phyloP scores from a whole-genome alignment of 2,888 invertebrate genomes.

The Diloba caeruleocephala region DNA sequence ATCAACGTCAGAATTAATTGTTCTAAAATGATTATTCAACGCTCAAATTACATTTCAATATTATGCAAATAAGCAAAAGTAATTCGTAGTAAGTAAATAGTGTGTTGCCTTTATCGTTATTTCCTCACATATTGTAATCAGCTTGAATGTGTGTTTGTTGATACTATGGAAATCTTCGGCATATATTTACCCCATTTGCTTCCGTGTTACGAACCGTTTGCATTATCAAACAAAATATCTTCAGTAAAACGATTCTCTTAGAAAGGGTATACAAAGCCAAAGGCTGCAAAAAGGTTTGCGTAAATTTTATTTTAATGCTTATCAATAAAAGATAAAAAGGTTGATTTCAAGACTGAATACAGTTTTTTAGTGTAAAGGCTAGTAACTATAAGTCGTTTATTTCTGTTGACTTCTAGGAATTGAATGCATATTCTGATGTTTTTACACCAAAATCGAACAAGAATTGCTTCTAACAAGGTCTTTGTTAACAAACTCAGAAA shows the following conservation, averaged over 20 bases:
- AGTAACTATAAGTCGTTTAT: no score
- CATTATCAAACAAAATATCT: slow-evolving; percentile 3
- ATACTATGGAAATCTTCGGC: slow-evolving; percentile 13
- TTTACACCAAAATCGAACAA: slow-evolving; percentile 8
- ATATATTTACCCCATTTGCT: slow-evolving; percentile 3
- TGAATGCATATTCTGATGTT: slow-evolving; percentile 18
- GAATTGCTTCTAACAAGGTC: slow-evolving; percentile 11
- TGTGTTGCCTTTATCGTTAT: slow-evolving; percentile 15
- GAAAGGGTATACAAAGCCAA: not conserved
- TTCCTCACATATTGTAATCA: slow-evolving; percentile 13
- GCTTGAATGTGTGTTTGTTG: slow-evolving; percentile 25
- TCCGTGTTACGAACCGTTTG: not conserved
- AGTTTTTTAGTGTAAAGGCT: not conserved
- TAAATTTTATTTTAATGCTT: slow-evolving; percentile 1
- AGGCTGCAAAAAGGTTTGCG: not conserved
- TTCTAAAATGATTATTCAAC: no score
- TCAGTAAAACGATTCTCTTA: not conserved
- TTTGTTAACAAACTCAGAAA: slow-evolving; percentile 31
- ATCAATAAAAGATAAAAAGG: not conserved
- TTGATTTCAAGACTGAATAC: not conserved
- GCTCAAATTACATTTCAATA: not conserved
- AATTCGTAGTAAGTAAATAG: slow-evolving; percentile 2
- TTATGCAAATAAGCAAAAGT: slow-evolving; percentile 28
- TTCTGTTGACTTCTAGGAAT: slow-evolving; percentile 1
- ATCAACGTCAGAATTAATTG: no score